phyloP scores from a whole-genome alignment of 1,140 invertebrate genomes.

The Phthorimaea operculella region DNA sequence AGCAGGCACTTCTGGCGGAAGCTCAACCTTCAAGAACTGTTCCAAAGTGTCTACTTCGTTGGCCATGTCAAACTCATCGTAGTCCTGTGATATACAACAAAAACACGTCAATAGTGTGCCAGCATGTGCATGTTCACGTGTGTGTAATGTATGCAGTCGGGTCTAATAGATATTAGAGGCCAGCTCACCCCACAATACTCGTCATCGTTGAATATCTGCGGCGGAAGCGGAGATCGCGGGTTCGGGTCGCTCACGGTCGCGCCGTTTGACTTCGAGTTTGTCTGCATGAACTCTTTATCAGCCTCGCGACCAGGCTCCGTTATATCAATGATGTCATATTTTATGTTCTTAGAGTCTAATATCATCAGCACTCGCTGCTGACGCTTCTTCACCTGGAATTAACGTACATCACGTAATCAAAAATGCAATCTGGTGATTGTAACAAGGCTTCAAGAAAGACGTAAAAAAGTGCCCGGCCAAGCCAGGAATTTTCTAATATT shows the following conservation, averaged over 20 bases:
- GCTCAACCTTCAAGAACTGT: slow-evolving; percentile 80
- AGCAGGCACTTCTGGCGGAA: slow-evolving; percentile 44
- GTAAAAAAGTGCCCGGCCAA: slow-evolving; percentile 40
- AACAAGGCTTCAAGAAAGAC: slow-evolving; percentile 45
- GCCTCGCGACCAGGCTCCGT: slow-evolving; percentile 89
- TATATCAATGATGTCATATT: slow-evolving; percentile 91
- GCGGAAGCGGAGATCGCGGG: slow-evolving; percentile 81
- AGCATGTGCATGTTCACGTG: neutral
- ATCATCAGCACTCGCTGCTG: slow-evolving; percentile 93
- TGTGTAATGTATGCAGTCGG: neutral
- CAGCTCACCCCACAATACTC: slow-evolving; percentile 88
- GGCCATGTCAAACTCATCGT: slow-evolving; percentile 90
- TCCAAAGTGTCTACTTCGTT: slow-evolving; percentile 92
- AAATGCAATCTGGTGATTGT: slow-evolving; percentile 42
- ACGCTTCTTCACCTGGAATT: slow-evolving; percentile 89
- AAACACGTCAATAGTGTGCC: neutral
- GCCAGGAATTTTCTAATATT: slow-evolving; percentile 52
- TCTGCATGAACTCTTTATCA: slow-evolving; percentile 93
- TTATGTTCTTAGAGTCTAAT: slow-evolving; percentile 88
- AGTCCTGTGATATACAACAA: slow-evolving; percentile 75
- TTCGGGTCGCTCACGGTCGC: slow-evolving; percentile 73
- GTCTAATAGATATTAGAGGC: too few relatives aligned
- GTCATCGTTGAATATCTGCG: slow-evolving; percentile 93
- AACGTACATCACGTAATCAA: slow-evolving; percentile 40
- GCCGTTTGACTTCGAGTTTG: slow-evolving; percentile 83